Base-by-base conservation (phyloP, 2,797 vertebrate genomes). In the Carduelis carduelis region DNA sequence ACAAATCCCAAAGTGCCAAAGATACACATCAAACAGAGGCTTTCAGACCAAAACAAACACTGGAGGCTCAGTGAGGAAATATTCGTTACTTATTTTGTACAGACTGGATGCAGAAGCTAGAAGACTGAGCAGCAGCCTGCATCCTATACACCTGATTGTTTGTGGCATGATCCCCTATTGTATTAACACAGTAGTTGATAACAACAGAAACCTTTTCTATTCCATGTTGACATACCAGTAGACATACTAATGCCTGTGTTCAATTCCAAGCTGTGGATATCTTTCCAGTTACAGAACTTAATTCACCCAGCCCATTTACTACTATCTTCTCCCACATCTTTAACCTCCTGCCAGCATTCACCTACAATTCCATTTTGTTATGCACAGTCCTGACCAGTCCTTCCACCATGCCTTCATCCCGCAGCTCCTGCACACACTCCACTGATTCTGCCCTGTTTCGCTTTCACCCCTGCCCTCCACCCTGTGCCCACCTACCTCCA, bases 401-500 rank as follows among this genome's bases (percentile, higher is more conserved):
- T 89, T 56, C 43, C 30, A 75, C 55, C 56, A 57, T 12, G 14
- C 10, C 65, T 57, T 69, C 90, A 75, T 41, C 26, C 17, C 14
- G 64, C 49, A 77, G 37, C 35, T 91, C 65, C 68, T 28, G 19
- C 28, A 79, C 43, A 77, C 2, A 7, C 8, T 64, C 11, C 17
- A 16, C 32, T 1, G 1, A 13, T 52, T 59, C 41, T 66, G 27
- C 27, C 41, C 68, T 66, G 19, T 80, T 89, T 85, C 57, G 71
- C 21, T 53, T 60, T 13, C 30, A 74, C 22, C 6, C 43, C 34
- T 52, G 4, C 1, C 18, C 43, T 63, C 21, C 7, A 59, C 7
- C 5, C 21, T n/a, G 10, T 39, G 21, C 9, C 4, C 15, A 20
- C 7, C 19, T 5, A 12, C 3, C 7, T 8, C 11, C 1, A 34